Percentiles rank a stretch among this genome's conserved stretches.
Evolutionary conservation across 2,888 invertebrate genomes (phyloP).

Genomic region (Ophonus ardosiacus): DNA sequence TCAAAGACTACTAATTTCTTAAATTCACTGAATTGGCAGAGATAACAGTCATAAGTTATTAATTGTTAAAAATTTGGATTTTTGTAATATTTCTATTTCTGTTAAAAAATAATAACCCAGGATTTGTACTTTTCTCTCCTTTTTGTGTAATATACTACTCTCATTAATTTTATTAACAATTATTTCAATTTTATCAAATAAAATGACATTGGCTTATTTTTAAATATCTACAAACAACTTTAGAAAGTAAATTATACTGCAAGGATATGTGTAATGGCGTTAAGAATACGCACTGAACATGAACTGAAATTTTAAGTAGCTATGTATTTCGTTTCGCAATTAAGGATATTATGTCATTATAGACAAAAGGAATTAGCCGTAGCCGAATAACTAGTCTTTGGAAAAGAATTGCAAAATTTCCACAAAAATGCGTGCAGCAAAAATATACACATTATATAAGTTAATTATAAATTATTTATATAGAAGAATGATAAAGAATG

Average conservation of each 20-base stretch:
- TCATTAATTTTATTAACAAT: too few relatives aligned
- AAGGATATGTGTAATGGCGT: not conserved
- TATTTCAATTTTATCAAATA: not conserved
- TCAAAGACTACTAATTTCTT: too few relatives aligned
- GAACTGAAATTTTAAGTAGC: constrained; percentile 35
- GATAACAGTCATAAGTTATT: too few relatives aligned
- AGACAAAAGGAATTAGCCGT: constrained; percentile 2
- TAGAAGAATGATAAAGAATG: too few relatives aligned
- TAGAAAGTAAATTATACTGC: not conserved
- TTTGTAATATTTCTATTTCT: too few relatives aligned
- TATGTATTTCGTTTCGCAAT: not conserved
- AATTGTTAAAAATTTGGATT: too few relatives aligned
- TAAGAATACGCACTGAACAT: constrained; percentile 37
- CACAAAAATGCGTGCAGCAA: not conserved
- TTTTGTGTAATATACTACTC: too few relatives aligned
- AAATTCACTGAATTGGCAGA: too few relatives aligned
- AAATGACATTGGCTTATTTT: not conserved
- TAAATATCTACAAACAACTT: not conserved
- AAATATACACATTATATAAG: not conserved
- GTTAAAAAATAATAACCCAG: too few relatives aligned
- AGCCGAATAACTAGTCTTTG: constrained; percentile 27
- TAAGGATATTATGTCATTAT: constrained; percentile 51
- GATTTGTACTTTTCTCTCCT: too few relatives aligned
- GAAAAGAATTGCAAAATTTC: constrained; percentile 38
- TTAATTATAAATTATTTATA: too few relatives aligned